Conservation (phyloP, 1,140 invertebrate species). For the Phenacoccus solenopsis region DNA sequence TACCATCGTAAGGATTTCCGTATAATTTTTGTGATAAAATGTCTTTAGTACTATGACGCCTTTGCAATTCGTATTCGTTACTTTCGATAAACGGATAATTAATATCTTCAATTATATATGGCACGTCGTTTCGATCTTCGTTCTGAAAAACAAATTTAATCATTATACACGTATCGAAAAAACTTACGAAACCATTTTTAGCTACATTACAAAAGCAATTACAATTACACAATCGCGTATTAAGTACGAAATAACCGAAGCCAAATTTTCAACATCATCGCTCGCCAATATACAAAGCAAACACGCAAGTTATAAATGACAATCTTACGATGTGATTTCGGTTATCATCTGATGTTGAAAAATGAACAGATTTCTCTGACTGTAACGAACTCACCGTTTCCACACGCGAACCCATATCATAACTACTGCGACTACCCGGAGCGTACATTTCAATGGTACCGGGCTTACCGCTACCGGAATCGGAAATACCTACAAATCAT, state of each 20-base stretch:
- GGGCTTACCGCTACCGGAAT: neutral
- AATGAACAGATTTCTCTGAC: neutral
- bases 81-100: slow-evolving; percentile 8
- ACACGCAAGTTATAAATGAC: neutral
- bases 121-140: neutral
- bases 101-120: slow-evolving; percentile 7
- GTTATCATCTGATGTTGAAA: neutral
- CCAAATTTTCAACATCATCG: neutral
- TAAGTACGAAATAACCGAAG: neutral
- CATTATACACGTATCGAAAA: neutral
- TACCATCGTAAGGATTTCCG: neutral
- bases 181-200: neutral
- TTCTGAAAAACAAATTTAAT: neutral
- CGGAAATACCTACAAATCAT: neutral
- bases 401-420: neutral
- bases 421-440: neutral
- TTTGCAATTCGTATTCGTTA: neutral
- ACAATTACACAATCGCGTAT: neutral
- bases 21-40: neutral
- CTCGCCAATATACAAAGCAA: neutral
- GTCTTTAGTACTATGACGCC: neutral
- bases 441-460: neutral
- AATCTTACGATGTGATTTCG: neutral
- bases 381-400: neutral
- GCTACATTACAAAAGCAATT: neutral